These are phyloP conservation scores for Cladopsammia gracilis DNA, from an alignment of 64 coral and sea anemone species.

Conservation along the genomic window DNA sequence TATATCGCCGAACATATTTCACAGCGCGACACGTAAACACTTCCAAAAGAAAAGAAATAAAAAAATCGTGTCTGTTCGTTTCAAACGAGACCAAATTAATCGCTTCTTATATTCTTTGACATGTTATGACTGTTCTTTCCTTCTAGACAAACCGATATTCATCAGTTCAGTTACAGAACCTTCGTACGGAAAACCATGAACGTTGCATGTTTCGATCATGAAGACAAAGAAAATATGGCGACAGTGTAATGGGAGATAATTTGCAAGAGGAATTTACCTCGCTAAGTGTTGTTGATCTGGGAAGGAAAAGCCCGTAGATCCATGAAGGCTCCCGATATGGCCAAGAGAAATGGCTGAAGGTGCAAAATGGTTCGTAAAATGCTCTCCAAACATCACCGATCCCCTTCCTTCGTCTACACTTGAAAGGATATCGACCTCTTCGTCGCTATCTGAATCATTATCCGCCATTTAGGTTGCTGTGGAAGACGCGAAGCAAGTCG, in stretches of 20 bases:
- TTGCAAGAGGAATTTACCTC: conserved; percentile 28
- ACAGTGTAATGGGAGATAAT: not conserved
- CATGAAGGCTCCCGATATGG: conserved; percentile 52
- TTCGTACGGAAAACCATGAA: not conserved
- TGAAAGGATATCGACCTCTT: conserved; percentile 80
- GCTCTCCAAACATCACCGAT: conserved; percentile 52
- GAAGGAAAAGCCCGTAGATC: conserved; percentile 38
- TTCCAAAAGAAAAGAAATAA: not conserved
- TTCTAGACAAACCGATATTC: not conserved
- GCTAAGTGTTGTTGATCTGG: conserved; percentile 19
- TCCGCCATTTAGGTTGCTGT: conserved; percentile 68
- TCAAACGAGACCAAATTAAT: not conserved
- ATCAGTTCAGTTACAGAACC: conserved; percentile 35
- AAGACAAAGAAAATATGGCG: conserved; percentile 54
- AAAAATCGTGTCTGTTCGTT: not conserved
- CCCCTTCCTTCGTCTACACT: conserved; percentile 39
- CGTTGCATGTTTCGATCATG: conserved; percentile 26
- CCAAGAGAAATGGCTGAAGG: conserved; percentile 28
- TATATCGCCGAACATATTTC: not conserved
- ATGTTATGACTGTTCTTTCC: not conserved
- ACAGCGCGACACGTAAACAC: conserved; percentile 9
- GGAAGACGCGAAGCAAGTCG: conserved; percentile 15
- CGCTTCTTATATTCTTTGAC: not conserved
- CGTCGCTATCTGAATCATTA: conserved; percentile 74
- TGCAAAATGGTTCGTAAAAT: conserved; percentile 21